Evolutionary conservation across 2,888 invertebrate species (phyloP).

Genomic region (Dexiosoma caninum): DNA sequence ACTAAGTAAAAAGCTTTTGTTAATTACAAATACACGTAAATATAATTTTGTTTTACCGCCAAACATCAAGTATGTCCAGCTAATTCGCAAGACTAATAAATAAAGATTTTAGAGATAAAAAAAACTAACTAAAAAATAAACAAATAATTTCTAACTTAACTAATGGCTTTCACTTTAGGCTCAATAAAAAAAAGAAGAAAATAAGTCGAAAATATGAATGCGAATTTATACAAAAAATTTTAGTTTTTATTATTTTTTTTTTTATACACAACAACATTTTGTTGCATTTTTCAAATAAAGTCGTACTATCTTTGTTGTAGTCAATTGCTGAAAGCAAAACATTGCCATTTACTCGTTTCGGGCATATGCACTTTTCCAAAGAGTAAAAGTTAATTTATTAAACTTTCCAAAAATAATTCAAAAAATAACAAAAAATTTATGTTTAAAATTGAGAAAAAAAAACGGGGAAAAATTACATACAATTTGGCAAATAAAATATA

Average conservation of each 20-base stretch:
- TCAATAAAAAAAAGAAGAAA: neutral
- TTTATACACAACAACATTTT: neutral
- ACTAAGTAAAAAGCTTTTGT: no score
- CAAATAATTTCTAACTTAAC: conserved; percentile 14
- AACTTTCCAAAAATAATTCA: conserved; percentile 35
- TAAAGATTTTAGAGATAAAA: no score
- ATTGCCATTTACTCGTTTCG: neutral
- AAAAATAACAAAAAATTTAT: neutral
- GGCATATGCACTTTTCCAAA: neutral
- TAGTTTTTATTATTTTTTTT: neutral
- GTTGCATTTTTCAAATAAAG: neutral
- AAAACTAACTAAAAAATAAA: no score
- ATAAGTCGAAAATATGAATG: neutral
- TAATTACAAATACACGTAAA: no score
- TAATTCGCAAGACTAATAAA: no score
- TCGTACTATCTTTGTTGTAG: neutral
- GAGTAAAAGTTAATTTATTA: conserved; percentile 32
- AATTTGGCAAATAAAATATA: no score
- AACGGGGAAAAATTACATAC: no score
- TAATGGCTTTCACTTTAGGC: conserved; percentile 37
- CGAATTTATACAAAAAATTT: neutral
- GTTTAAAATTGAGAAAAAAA: neutral
- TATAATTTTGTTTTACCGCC: no score
- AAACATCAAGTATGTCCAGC: neutral
- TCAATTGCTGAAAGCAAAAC: neutral